These are phyloP conservation scores for Nephrocerus scutellatus DNA, from an alignment of 2,888 invertebrate genomes.

Conservation along the genomic window DNA sequence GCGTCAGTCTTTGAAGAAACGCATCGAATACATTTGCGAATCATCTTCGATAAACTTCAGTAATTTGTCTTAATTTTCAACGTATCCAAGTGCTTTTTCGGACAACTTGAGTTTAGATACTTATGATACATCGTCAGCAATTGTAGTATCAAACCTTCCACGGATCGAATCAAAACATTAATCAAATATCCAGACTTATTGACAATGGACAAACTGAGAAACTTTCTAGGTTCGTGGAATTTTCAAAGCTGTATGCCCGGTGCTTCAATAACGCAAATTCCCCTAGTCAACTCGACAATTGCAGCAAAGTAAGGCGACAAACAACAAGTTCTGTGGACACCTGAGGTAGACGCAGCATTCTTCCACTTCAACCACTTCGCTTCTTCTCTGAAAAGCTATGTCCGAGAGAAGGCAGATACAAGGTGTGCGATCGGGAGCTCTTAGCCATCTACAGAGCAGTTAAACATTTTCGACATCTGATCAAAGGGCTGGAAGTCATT, in stretches of 20 bases:
- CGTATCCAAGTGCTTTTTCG: too few species aligned
- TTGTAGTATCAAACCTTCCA: too few species aligned
- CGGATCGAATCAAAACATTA: too few species aligned
- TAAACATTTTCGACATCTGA: constrained; percentile 12
- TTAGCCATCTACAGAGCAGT: constrained; percentile 9
- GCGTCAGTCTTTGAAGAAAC: not conserved
- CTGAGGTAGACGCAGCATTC: constrained; percentile 6
- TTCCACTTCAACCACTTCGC: too few species aligned
- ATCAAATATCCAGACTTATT: constrained; percentile 4
- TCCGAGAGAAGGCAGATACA: too few species aligned
- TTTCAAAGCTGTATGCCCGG: constrained; percentile 7
- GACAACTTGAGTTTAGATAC: constrained; percentile 9
- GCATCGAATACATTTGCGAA: constrained; percentile 4
- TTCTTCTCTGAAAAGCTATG: constrained; percentile 35
- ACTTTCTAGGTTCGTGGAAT: constrained; percentile 9
- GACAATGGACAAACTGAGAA: constrained; percentile 5
- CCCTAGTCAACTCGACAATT: constrained; percentile 1
- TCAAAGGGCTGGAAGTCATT: constrained; percentile 11
- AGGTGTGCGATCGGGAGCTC: too few species aligned
- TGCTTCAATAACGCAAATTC: constrained; percentile 7
- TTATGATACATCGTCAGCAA: constrained; percentile 5
- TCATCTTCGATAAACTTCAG: constrained; percentile 1
- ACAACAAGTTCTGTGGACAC: not conserved
- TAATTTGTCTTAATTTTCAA: constrained; percentile 4
- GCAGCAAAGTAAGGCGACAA: constrained; percentile 9